A percentile compares a stretch with the other conserved stretches of the same genome.
These are phyloP conservation scores for Arvicola amphibius DNA, from an alignment of 2,797 vertebrate species.

Conservation along the genomic window DNA sequence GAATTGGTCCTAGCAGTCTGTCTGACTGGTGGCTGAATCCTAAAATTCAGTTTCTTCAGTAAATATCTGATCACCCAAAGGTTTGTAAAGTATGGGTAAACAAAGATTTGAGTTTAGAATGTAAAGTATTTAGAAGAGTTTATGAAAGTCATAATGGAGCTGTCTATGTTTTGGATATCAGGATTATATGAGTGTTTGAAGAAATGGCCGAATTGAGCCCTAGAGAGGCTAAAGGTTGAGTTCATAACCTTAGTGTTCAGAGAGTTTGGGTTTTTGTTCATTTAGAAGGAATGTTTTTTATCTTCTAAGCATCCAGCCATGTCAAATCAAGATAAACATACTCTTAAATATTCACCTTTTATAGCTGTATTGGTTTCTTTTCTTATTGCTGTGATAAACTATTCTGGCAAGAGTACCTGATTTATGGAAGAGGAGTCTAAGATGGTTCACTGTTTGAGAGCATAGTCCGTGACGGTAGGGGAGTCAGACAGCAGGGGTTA, in stretches of 20 bases:
- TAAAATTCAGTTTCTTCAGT: background rate
- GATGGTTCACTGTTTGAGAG: background rate
- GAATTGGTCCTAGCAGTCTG: background rate
- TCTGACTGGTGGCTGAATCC: background rate
- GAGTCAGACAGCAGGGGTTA: background rate
- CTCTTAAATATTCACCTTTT: background rate
- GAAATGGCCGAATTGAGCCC: background rate
- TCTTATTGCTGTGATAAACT: background rate
- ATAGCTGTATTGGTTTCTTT: background rate
- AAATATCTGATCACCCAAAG: background rate
- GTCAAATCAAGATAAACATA: background rate
- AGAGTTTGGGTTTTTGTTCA: background rate
- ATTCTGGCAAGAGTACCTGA: background rate
- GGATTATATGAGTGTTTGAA: background rate
- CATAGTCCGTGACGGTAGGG: background rate
- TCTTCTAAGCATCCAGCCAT: background rate
- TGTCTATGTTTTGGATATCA: background rate
- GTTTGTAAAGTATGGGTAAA: background rate
- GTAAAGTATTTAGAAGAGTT: background rate
- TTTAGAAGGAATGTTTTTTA: background rate
- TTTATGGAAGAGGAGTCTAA: background rate
- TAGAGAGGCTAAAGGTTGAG: background rate
- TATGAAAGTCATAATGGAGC: background rate
- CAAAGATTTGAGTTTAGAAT: background rate
- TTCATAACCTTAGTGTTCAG: background rate